phyloP scores from a whole-genome alignment of 2,113 vertebrate genomes.

The Austrofundulus limnaeus region DNA sequence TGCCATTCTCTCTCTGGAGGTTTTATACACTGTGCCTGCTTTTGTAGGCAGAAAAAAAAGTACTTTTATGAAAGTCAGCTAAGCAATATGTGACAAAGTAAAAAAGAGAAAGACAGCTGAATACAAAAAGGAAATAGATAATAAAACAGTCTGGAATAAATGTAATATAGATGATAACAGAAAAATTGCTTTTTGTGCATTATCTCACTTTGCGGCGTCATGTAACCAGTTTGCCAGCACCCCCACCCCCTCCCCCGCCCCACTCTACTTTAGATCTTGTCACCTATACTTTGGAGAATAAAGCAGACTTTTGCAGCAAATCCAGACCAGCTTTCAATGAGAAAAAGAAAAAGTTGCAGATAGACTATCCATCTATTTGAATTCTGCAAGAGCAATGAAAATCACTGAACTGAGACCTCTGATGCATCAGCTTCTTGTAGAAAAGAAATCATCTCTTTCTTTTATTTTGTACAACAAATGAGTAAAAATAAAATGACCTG shows the following conservation, averaged over 20 bases:
- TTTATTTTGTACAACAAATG: not conserved
- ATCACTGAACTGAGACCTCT: slow-evolving; percentile 20
- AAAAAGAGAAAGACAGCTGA: not conserved
- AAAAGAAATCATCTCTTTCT: slow-evolving; percentile 7
- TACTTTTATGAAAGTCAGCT: not conserved
- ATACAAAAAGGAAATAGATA: not conserved
- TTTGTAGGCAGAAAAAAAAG: not conserved
- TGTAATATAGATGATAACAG: slow-evolving; percentile 1
- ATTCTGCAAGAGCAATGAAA: slow-evolving; percentile 6
- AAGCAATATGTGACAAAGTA: not conserved
- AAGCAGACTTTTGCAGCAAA: slow-evolving; percentile 12
- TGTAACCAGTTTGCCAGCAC: slow-evolving; percentile 26
- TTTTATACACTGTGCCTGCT: not conserved
- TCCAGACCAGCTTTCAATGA: not conserved
- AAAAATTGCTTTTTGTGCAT: not conserved
- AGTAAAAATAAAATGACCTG: too few species aligned
- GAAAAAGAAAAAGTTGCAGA: slow-evolving; percentile 15
- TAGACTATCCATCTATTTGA: slow-evolving; percentile 16
- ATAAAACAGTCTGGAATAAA: not conserved
- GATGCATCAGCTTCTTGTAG: slow-evolving; percentile 9
- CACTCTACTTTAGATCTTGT: slow-evolving; percentile 29
- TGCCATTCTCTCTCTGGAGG: slow-evolving; percentile 12
- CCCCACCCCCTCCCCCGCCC: not conserved
- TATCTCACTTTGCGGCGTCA: slow-evolving; percentile 31
- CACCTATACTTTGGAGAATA: slow-evolving; percentile 16